Evolutionary conservation across 2,797 vertebrate species (phyloP), one percentile per base, ranked within the genome.

Genomic region (Myoxocephalus aenaeus): DNA sequence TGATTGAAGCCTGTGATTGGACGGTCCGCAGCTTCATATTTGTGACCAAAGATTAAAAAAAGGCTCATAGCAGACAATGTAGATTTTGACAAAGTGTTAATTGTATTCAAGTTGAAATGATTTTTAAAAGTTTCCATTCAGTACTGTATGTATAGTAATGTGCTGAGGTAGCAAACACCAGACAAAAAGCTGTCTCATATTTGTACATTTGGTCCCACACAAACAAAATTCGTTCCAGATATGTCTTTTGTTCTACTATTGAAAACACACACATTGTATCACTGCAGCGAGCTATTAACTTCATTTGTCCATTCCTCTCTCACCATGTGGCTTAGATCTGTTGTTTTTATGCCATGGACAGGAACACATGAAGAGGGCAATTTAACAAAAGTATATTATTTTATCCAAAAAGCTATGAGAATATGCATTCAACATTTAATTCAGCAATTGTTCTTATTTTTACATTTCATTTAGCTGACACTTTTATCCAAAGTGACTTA

Each of bases 241-340:
- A 59, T 36, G 59, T 78, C 20, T 69, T 56, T 61, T 77, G 44
- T 66, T 82, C 7, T 48, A 15, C 50, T 40, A 65, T 84, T 71
- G 65, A 80, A 82, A 80, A 76, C 68, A 81, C 44, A 77, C 50
- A 46, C 65, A 61, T 48, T 17, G 56, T 32, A 48, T 76, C 44
- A 50, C 58, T 20, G 25, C 54, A 44, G 54, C 57, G 61, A 63
- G 34, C 65, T 56, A 57, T 80, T 79, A 29, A 44, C n/a, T 57
- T 73, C 14, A 61, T 79, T 46, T 46, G 72, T 77, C 53, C 27
- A 42, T 72, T 61, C 48, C 40, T 36, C 38, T 44, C 57, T 57
- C 34, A 5, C n/a, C 79, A 77, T 71, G 59, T 71, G 70, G 66
- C 66, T 75, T 68, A 59, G 64, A 74, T 84, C 68, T 76, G 48